Evolutionary conservation across 2,888 invertebrate species (phyloP).

Genomic region (Acronicta alni): DNA sequence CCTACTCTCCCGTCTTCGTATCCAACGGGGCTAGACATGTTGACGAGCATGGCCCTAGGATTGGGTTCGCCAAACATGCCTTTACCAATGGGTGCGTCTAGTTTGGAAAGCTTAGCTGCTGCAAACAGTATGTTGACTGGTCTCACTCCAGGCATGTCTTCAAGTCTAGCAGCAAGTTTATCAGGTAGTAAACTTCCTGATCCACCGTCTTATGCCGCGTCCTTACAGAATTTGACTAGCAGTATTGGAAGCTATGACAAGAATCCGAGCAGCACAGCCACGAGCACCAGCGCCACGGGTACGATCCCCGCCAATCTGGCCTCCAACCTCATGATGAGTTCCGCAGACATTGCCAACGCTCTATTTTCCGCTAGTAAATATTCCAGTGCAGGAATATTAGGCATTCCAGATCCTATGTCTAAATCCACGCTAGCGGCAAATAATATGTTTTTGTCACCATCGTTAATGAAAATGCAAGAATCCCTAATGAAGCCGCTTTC

Average conservation of each 20-base stretch:
- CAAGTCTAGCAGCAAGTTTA: slow-evolving; percentile 81
- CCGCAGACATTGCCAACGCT: slow-evolving; percentile 91
- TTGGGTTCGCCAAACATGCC: slow-evolving; percentile 82
- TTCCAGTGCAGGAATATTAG: slow-evolving; percentile 90
- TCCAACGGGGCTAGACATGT: slow-evolving; percentile 85
- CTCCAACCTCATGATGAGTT: slow-evolving; percentile 90
- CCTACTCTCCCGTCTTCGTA: slow-evolving; percentile 86
- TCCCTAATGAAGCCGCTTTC: slow-evolving; percentile 90
- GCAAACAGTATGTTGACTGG: slow-evolving; percentile 85
- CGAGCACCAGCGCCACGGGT: slow-evolving; percentile 82
- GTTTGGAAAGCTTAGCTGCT: slow-evolving; percentile 85
- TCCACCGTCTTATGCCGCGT: slow-evolving; percentile 84
- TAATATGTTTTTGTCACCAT: slow-evolving; percentile 94
- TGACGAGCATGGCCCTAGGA: slow-evolving; percentile 87
- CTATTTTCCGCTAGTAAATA: slow-evolving; percentile 91
- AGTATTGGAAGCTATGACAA: slow-evolving; percentile 82
- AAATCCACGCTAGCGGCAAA: slow-evolving; percentile 93
- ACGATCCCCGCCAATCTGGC: slow-evolving; percentile 88
- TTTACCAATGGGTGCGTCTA: slow-evolving; percentile 78
- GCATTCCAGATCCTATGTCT: slow-evolving; percentile 93
- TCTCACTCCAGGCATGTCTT: slow-evolving; percentile 79
- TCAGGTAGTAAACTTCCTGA: slow-evolving; percentile 82
- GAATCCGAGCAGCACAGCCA: slow-evolving; percentile 84
- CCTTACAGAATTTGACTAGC: slow-evolving; percentile 81
- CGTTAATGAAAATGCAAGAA: slow-evolving; percentile 92